A percentile compares a stretch with the other conserved stretches of the same genome.
phyloP scores from a whole-genome alignment of 2,797 vertebrate genomes.

The Gadopsis bispinosus region DNA sequence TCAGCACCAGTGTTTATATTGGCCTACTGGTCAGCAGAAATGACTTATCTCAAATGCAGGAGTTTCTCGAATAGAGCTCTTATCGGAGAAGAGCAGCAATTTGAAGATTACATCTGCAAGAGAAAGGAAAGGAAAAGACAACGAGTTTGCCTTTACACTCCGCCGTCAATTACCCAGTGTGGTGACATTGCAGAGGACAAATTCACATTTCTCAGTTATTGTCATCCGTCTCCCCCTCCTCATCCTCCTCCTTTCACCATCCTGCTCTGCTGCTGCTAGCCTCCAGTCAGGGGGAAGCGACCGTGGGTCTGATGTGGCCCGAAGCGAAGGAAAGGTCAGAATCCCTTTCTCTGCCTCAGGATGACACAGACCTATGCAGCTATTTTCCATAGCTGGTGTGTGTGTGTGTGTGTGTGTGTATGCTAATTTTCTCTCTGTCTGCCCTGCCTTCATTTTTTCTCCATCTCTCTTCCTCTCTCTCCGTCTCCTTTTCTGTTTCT shows the following conservation, averaged over 20 bases:
- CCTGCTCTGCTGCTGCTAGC: constrained; percentile 64
- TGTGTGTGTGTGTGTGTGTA: constrained; percentile 36
- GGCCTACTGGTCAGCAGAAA: constrained; percentile 80
- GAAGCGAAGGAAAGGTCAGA: constrained; percentile 83
- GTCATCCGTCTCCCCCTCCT: constrained; percentile 44
- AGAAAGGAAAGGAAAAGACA: constrained; percentile 42
- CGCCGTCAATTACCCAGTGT: constrained; percentile 58
- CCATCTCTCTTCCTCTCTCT: constrained; percentile 34
- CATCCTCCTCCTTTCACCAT: constrained; percentile 45
- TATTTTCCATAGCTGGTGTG: constrained; percentile 62
- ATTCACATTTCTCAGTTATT: constrained; percentile 69
- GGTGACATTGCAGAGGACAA: constrained; percentile 84
- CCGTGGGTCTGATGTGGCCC: constrained; percentile 74
- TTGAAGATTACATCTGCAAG: constrained; percentile 77
- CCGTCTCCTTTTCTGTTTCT: constrained; percentile 62
- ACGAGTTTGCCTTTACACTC: constrained; percentile 39
- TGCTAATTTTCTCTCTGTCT: constrained; percentile 57
- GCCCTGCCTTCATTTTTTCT: constrained; percentile 53
- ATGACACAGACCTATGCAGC: constrained; percentile 80
- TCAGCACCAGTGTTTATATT: constrained; percentile 72
- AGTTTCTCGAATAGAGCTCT: constrained; percentile 71
- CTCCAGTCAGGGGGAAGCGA: constrained; percentile 69
- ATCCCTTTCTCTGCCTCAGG: constrained; percentile 74
- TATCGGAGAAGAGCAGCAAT: constrained; percentile 71
- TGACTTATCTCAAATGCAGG: constrained; percentile 70